Percentiles rank a stretch among this genome's conserved stretches.
phyloP scores from a whole-genome alignment of 2,113 vertebrate genomes.

The Bostrychus sinensis region DNA sequence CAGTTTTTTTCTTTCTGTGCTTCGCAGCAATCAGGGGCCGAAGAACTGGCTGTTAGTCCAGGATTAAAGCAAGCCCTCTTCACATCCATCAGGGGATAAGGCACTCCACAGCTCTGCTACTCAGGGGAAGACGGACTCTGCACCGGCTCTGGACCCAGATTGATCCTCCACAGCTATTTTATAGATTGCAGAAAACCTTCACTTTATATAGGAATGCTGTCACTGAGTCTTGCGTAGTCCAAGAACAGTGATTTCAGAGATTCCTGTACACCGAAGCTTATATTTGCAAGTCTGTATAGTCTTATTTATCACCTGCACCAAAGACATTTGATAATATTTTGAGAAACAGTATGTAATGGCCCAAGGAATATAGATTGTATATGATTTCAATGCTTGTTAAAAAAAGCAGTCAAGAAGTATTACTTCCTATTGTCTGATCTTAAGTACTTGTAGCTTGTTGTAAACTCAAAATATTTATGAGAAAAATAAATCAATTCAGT shows the following conservation, averaged over 20 bases:
- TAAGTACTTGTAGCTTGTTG: constrained; percentile 2
- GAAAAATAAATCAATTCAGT: neutral
- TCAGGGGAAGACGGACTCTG: constrained; percentile 49
- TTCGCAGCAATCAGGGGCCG: constrained; percentile 72
- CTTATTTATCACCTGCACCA: too few species aligned
- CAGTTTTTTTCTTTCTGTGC: constrained; percentile 45
- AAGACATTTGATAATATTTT: too few species aligned
- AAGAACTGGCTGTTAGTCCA: constrained; percentile 74
- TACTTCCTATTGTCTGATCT: neutral
- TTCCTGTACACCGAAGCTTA: constrained; percentile 25
- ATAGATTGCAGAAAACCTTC: constrained; percentile 65
- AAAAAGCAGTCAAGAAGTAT: too few species aligned
- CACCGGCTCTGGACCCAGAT: constrained; percentile 66
- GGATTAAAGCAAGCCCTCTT: constrained; percentile 73
- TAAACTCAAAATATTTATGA: constrained; percentile 5
- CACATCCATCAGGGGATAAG: constrained; percentile 78
- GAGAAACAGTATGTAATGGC: too few species aligned
- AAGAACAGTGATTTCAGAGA: constrained; percentile 38
- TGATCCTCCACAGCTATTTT: constrained; percentile 67
- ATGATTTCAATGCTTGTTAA: too few species aligned
- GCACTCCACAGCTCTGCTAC: constrained; percentile 53
- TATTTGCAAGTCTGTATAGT: constrained; percentile 40
- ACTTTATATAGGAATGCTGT: constrained; percentile 65
- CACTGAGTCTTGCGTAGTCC: constrained; percentile 23
- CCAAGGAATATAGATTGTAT: too few species aligned